phyloP scores from a whole-genome alignment of 1,140 invertebrate species.

The Patella vulgata region DNA sequence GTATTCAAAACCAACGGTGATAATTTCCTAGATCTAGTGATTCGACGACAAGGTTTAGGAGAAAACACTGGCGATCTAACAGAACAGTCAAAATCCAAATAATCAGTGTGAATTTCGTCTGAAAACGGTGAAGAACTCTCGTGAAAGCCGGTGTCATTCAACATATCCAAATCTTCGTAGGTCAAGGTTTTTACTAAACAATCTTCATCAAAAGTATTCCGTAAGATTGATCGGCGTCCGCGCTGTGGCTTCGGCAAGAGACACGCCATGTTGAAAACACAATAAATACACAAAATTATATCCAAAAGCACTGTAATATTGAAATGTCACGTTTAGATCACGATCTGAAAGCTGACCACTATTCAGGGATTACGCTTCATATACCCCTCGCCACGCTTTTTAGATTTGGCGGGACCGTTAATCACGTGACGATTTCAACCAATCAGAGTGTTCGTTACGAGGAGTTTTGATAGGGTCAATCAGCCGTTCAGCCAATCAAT shows the following conservation, averaged over 20 bases:
- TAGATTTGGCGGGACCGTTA: constrained; percentile 52
- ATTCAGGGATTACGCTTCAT: constrained; percentile 14
- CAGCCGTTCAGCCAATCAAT: too few species aligned
- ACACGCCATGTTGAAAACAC: constrained; percentile 21
- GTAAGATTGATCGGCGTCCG: constrained; percentile 18
- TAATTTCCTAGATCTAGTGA: constrained; percentile 25
- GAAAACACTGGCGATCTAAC: constrained; percentile 29
- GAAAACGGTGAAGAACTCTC: constrained; percentile 15
- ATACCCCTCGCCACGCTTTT: constrained; percentile 24
- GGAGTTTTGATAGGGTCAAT: too few species aligned
- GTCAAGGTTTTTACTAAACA: constrained; percentile 41
- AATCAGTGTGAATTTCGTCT: constrained; percentile 38
- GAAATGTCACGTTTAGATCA: constrained; percentile 15
- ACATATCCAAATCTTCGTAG: constrained; percentile 38
- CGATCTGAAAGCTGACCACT: constrained; percentile 17
- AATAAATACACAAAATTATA: neutral
- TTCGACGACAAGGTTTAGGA: constrained; percentile 27
- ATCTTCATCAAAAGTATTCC: constrained; percentile 26
- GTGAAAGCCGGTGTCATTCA: constrained; percentile 30
- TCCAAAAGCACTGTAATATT: constrained; percentile 11
- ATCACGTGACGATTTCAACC: constrained; percentile 40
- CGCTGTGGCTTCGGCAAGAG: constrained; percentile 23
- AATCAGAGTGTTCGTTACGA: constrained; percentile 31
- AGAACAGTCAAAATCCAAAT: constrained; percentile 47
- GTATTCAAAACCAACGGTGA: constrained; percentile 37